Conservation (phyloP, 1,140 invertebrate genomes). For the Diorhabda sublineata region DNA sequence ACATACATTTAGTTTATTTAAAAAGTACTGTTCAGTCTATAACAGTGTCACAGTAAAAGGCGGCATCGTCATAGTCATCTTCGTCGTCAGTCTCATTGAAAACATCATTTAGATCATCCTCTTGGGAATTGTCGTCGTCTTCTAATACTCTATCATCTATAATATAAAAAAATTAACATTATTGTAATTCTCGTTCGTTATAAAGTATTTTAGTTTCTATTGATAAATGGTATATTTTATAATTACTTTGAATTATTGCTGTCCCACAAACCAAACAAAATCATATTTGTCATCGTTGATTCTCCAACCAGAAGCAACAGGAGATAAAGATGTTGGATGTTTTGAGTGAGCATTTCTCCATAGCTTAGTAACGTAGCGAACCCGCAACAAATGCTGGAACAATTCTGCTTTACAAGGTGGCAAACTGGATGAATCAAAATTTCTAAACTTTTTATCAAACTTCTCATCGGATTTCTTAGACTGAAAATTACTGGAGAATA, state of each 20-base stretch:
- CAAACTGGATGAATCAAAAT: conserved; percentile 21
- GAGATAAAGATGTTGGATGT: conserved; percentile 20
- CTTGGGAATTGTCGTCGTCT: conserved; percentile 10
- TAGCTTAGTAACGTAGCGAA: conserved; percentile 22
- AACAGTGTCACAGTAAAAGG: conserved; percentile 19
- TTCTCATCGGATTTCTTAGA: conserved; percentile 16
- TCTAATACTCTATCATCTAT: conserved; percentile 19
- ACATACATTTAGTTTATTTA: background rate
- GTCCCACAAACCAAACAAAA: conserved; percentile 23
- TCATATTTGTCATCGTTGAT: conserved; percentile 20
- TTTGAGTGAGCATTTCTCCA: conserved; percentile 23
- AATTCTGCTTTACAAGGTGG: conserved; percentile 25
- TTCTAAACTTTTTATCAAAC: conserved; percentile 5
- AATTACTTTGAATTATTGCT: conserved; percentile 22
- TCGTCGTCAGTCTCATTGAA: conserved; percentile 17
- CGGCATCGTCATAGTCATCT: conserved; percentile 19
- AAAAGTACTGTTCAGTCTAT: conserved; percentile 13
- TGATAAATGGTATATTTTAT: conserved; percentile 9
- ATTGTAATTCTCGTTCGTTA: background rate
- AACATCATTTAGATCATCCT: conserved; percentile 11
- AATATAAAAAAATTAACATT: conserved; percentile 10
- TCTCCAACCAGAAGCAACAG: conserved; percentile 16
- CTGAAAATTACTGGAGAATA: conserved; percentile 21
- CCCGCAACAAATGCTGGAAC: conserved; percentile 15
- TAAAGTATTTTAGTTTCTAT: conserved; percentile 5